phyloP scores from a whole-genome alignment of 2,888 invertebrate genomes.

The Mythimna ferrago region DNA sequence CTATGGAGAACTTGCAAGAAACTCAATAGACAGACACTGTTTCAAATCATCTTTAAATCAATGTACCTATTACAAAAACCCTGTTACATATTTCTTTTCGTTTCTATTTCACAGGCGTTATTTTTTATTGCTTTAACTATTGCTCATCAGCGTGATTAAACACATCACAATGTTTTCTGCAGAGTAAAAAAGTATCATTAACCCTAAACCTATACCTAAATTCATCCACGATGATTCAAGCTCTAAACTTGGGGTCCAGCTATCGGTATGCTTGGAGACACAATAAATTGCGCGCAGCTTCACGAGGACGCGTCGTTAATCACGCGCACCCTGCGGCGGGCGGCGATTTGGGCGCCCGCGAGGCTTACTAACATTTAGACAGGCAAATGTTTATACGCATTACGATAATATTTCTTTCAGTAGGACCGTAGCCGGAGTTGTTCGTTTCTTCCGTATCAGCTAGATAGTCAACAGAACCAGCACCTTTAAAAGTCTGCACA shows the following conservation, averaged over 20 bases:
- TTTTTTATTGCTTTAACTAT: no score
- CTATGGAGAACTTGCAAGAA: no score
- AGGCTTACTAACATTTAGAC: conserved; percentile 28
- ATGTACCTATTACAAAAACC: no score
- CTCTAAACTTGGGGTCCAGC: background rate
- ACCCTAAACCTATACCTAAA: background rate
- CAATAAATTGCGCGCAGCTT: conserved; percentile 28
- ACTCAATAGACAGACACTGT: no score
- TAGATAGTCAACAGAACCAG: no score
- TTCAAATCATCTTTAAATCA: no score
- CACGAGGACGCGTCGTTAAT: conserved; percentile 38
- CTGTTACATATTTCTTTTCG: no score
- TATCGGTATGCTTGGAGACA: conserved; percentile 6
- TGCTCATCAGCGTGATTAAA: background rate
- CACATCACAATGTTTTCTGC: background rate
- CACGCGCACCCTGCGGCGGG: conserved; percentile 45
- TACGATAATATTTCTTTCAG: no score
- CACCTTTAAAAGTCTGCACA: no score
- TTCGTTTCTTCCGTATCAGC: no score
- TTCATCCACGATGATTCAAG: background rate
- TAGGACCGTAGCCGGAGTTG: no score
- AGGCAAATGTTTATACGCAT: background rate
- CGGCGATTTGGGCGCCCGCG: conserved; percentile 51
- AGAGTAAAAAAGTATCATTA: background rate
- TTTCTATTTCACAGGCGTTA: no score